phyloP scores from a whole-genome alignment of 37 sponge, comb jelly and placozoan species.

The Crambe crambe region DNA sequence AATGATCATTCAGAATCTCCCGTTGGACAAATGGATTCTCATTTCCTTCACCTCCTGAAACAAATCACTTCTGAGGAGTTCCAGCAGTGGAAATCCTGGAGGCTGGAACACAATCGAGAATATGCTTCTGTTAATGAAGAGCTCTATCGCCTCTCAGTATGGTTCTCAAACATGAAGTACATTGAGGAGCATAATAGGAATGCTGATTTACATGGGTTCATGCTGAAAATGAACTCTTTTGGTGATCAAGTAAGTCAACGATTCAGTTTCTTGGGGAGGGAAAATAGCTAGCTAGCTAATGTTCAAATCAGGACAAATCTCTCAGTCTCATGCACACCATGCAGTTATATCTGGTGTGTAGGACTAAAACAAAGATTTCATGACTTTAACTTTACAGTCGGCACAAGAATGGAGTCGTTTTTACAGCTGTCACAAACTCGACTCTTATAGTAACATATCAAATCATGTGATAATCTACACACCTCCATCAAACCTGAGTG shows the following conservation, averaged over 20 bases:
- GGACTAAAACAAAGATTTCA: no score
- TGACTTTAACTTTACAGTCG: background rate
- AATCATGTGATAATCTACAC: no score
- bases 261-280: background rate
- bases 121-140: constrained; percentile 5
- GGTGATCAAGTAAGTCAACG: constrained; percentile 22
- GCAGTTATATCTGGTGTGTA: no score
- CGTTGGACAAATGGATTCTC: no score
- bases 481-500: background rate
- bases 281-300: background rate
- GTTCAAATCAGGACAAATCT: no score
- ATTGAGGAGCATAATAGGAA: constrained; percentile 25
- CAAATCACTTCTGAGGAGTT: background rate
- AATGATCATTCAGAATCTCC: no score
- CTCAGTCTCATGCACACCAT: no score
- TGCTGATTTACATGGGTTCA: constrained; percentile 15
- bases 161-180: constrained; percentile 23
- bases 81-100: constrained; percentile 24
- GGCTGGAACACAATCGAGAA: background rate
- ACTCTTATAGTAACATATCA: background rate
- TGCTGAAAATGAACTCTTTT: constrained; percentile 27
- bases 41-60: no score
- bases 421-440: constrained; percentile 15
- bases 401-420: background rate
- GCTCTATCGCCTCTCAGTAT: constrained; percentile 9